phyloP scores from a whole-genome alignment of 1,140 invertebrate species.

The Drosophila mojavensis region DNA sequence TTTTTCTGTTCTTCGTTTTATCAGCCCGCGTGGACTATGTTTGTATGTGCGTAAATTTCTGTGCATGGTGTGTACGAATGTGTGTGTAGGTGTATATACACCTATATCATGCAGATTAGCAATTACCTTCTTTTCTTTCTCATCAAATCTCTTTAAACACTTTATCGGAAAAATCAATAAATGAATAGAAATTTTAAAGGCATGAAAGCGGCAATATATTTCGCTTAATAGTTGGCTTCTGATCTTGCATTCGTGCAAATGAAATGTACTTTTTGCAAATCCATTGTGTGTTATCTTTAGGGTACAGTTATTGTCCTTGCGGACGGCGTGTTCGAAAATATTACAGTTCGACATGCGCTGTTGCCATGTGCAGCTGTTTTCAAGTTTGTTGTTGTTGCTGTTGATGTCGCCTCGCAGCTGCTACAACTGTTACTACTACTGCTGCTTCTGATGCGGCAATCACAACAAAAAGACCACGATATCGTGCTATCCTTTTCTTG shows the following conservation, averaged over 20 bases:
- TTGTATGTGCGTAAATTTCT: conserved; percentile 19
- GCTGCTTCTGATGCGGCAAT: no score
- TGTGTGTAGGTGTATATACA: conserved; percentile 2
- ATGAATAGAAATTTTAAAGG: conserved; percentile 9
- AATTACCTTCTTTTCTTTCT: background rate
- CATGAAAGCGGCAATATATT: background rate
- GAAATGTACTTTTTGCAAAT: background rate
- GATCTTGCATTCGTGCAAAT: background rate
- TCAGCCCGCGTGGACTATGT: conserved; percentile 28
- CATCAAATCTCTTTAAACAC: conserved; percentile 10
- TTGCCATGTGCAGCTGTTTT: conserved; percentile 69
- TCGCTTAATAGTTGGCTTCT: background rate
- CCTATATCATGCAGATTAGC: conserved; percentile 34
- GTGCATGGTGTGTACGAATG: conserved; percentile 34
- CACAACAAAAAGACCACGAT: conserved; percentile 16
- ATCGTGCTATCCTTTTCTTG: background rate
- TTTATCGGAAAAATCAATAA: conserved; percentile 71
- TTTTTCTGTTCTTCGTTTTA: conserved; percentile 21
- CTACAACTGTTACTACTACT: conserved; percentile 18
- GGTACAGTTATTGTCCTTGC: conserved; percentile 53
- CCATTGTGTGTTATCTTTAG: background rate
- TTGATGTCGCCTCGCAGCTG: conserved; percentile 63
- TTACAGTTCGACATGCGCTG: conserved; percentile 59
- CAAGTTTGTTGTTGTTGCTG: conserved; percentile 56
- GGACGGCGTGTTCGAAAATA: conserved; percentile 7